A percentile compares a stretch with the other conserved stretches of the same genome.
Evolutionary conservation across 1,140 invertebrate species (phyloP).

Genomic region (Drosophila pruinosa): DNA sequence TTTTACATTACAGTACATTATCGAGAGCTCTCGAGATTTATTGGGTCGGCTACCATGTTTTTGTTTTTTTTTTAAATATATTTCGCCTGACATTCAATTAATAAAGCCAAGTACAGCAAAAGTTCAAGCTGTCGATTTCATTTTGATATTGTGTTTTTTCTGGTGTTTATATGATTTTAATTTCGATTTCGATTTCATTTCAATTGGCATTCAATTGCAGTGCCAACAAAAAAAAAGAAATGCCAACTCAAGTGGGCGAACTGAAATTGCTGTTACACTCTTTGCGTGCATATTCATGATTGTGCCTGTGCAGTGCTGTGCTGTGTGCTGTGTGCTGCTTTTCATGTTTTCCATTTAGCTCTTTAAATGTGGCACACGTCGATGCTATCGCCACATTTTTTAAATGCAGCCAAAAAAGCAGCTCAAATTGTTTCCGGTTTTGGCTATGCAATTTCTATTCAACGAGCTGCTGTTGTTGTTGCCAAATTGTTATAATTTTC

Average conservation of each 20-base stretch:
- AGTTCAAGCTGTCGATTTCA: constrained; percentile 34
- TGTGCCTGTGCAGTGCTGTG: neutral
- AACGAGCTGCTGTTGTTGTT: neutral
- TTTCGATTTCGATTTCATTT: constrained; percentile 58
- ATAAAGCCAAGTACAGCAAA: constrained; percentile 1
- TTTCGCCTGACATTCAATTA: constrained; percentile 8
- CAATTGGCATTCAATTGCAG: constrained; percentile 74
- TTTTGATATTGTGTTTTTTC: neutral
- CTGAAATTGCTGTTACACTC: neutral
- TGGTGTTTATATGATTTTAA: constrained; percentile 4
- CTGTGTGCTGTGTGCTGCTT: constrained; percentile 9
- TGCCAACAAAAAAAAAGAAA: constrained; percentile 58
- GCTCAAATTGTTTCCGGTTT: constrained; percentile 70
- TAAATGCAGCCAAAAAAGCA: constrained; percentile 63
- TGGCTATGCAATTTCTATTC: constrained; percentile 45
- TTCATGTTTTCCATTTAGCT: constrained; percentile 56
- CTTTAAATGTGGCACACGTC: constrained; percentile 69
- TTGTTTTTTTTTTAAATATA: neutral
- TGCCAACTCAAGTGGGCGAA: constrained; percentile 47
- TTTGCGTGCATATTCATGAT: constrained; percentile 65
- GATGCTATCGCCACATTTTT: constrained; percentile 65
- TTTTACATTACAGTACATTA: constrained; percentile 1
- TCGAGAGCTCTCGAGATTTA: constrained; percentile 10
- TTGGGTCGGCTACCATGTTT: constrained; percentile 29
- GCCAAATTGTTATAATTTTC: constrained; percentile 4